These are phyloP conservation scores for Hemaris fuciformis DNA, from an alignment of 2,888 invertebrate species.

Conservation along the genomic window DNA sequence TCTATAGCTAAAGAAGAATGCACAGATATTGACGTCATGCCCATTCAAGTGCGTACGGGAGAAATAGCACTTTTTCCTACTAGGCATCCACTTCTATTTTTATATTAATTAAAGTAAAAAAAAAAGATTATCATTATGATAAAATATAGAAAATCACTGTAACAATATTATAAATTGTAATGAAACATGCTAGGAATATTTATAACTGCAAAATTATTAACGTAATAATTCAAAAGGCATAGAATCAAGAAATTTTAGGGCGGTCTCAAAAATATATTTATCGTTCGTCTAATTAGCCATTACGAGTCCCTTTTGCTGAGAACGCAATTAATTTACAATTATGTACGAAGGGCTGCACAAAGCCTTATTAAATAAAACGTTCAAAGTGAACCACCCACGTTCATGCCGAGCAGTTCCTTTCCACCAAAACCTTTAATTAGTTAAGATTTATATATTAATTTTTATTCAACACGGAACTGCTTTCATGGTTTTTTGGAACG, in stretches of 20 bases:
- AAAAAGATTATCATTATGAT: too few relatives aligned
- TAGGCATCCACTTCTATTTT: too few relatives aligned
- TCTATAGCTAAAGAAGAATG: too few relatives aligned
- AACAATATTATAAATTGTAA: background rate
- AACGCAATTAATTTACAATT: constrained; percentile 76
- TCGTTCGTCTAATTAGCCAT: constrained; percentile 66
- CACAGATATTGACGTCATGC: too few relatives aligned
- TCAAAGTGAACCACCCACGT: constrained; percentile 54
- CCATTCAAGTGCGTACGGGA: too few relatives aligned
- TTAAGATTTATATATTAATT: constrained; percentile 31
- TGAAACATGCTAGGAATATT: background rate
- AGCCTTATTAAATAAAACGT: constrained; percentile 74
- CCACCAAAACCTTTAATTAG: constrained; percentile 53
- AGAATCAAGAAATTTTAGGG: constrained; percentile 33
- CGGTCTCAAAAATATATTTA: constrained; percentile 59
- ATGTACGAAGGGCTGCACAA: constrained; percentile 68
- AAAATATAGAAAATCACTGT: background rate
- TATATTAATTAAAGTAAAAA: too few relatives aligned
- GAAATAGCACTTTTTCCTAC: too few relatives aligned
- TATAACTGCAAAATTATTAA: constrained; percentile 10
- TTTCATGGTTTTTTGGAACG: background rate
- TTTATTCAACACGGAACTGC: background rate
- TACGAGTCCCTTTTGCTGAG: constrained; percentile 58
- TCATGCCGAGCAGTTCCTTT: constrained; percentile 60
- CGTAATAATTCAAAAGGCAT: constrained; percentile 30